phyloP scores from a whole-genome alignment of 2,113 vertebrate species.

The Melanotaenia duboulayi region DNA sequence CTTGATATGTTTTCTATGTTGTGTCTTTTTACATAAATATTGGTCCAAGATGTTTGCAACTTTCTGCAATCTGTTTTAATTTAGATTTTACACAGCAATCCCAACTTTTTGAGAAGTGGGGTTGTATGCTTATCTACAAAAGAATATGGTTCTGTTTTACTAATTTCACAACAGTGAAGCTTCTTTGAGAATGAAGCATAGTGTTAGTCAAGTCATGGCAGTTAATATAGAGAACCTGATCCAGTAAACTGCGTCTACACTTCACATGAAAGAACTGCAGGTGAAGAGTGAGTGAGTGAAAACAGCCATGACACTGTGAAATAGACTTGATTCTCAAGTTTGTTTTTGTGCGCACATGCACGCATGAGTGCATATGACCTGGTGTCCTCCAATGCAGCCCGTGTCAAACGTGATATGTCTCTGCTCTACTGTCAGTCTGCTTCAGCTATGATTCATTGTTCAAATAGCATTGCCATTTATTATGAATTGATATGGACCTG shows the following conservation, averaged over 20 bases:
- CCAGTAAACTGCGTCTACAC: background rate
- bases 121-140: too few species aligned
- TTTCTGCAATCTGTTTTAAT: too few species aligned
- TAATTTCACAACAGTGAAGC: too few species aligned
- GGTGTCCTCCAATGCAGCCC: slow-evolving; percentile 48
- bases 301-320: slow-evolving; percentile 28
- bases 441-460: slow-evolving; percentile 76
- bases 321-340: slow-evolving; percentile 13
- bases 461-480: slow-evolving; percentile 71
- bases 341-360: slow-evolving; percentile 7
- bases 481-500: slow-evolving; percentile 72
- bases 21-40: too few species aligned
- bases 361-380: slow-evolving; percentile 22
- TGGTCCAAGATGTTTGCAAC: too few species aligned
- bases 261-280: slow-evolving; percentile 10
- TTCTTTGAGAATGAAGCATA: background rate
- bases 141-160: too few species aligned
- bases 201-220: slow-evolving; percentile 7
- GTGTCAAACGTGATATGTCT: slow-evolving; percentile 70
- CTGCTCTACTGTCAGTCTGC: slow-evolving; percentile 48
- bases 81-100: too few species aligned
- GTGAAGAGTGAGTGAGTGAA: slow-evolving; percentile 15
- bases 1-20: too few species aligned
- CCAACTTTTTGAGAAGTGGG: too few species aligned
- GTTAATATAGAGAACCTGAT: slow-evolving; percentile 26